phyloP scores from a whole-genome alignment of 1,140 invertebrate species.

The Lysiphlebus fabarum region DNA sequence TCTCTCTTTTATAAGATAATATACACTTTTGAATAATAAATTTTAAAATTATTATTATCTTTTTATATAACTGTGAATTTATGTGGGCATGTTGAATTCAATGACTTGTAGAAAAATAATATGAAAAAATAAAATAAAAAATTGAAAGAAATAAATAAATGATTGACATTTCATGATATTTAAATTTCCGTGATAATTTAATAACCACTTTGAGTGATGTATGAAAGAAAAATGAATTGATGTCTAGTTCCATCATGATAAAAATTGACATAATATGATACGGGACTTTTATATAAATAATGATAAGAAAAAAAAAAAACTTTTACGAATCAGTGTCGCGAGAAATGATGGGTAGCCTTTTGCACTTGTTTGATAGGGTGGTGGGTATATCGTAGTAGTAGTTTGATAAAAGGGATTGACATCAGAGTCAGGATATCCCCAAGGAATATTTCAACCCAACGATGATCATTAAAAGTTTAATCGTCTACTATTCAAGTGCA shows the following conservation, averaged over 20 bases:
- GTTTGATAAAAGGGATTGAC: constrained; percentile 24
- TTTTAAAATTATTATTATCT: no score
- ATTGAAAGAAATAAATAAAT: constrained; percentile 1
- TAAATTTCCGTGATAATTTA: constrained; percentile 21
- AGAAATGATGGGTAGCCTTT: neutral
- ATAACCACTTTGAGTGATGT: constrained; percentile 13
- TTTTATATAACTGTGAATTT: no score
- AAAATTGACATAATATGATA: no score
- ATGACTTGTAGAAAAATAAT: no score
- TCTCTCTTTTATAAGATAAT: no score
- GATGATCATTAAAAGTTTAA: constrained; percentile 52
- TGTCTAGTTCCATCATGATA: neutral
- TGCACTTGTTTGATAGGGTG: no score
- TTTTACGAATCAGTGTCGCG: constrained; percentile 11
- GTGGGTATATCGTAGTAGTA: no score
- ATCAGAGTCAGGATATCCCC: constrained; percentile 34
- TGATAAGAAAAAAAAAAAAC: no score
- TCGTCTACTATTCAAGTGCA: constrained; percentile 41
- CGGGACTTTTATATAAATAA: no score
- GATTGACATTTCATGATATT: constrained; percentile 7
- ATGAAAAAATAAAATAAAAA: neutral
- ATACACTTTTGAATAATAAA: no score
- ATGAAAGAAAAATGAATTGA: neutral
- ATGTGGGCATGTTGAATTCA: no score
- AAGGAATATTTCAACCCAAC: constrained; percentile 36